phyloP scores from a whole-genome alignment of 1,140 invertebrate species.

The Microplitis mediator region DNA sequence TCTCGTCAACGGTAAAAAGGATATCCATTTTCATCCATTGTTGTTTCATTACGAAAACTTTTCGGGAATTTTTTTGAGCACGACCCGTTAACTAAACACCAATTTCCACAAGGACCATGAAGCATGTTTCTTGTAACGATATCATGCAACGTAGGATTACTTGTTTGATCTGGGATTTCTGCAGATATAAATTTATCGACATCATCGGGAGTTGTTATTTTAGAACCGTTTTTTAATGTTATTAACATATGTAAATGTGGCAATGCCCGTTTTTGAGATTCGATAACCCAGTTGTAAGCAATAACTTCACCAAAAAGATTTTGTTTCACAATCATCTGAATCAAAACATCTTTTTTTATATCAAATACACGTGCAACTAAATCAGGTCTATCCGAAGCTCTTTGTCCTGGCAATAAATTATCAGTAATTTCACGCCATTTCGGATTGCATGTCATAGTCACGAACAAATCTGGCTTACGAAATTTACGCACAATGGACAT shows the following conservation, averaged over 20 bases:
- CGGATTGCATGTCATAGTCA: too few species aligned
- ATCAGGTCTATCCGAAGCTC: not conserved
- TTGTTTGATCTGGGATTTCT: conserved; percentile 27
- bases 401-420: too few species aligned
- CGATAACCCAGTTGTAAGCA: conserved; percentile 4
- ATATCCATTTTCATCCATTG: conserved; percentile 15
- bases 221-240: conserved; percentile 33
- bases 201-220: conserved; percentile 11
- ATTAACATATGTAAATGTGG: conserved; percentile 21
- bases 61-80: conserved; percentile 41
- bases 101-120: conserved; percentile 46
- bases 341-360: conserved; percentile 19
- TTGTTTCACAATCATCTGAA: conserved; percentile 15
- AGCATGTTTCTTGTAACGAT: conserved; percentile 32
- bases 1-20: not conserved
- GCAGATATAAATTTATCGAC: conserved; percentile 28
- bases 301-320: conserved; percentile 1
- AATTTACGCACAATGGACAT: too few species aligned
- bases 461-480: too few species aligned
- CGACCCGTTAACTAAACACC: conserved; percentile 35
- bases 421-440: too few species aligned
- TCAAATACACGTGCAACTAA: conserved; percentile 22
- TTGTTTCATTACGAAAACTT: conserved; percentile 1
- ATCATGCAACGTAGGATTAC: conserved; percentile 8
- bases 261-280: conserved; percentile 5